phyloP scores from a whole-genome alignment of 1,140 invertebrate species.

The Pseudomyrmex pallidus region DNA sequence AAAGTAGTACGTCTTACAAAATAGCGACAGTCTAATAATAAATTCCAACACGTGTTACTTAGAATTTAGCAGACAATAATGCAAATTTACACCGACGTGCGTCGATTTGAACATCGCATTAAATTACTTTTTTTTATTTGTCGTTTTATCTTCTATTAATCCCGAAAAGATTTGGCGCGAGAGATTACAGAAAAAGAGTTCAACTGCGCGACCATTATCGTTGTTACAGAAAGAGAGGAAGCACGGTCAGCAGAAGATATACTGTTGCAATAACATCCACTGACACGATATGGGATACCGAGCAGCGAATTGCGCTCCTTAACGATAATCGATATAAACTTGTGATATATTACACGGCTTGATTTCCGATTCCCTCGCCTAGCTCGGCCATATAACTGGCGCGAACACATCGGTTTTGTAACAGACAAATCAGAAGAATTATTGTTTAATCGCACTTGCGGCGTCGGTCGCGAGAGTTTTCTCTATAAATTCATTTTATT shows the following conservation, averaged over 20 bases:
- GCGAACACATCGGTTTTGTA: conserved; percentile 15
- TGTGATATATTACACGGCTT: conserved; percentile 11
- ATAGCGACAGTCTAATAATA: no score
- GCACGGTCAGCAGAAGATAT: background rate
- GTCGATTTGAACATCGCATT: background rate
- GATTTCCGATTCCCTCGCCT: conserved; percentile 25
- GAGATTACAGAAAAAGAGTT: background rate
- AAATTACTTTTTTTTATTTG: background rate
- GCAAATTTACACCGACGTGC: background rate
- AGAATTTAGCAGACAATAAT: background rate
- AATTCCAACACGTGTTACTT: background rate
- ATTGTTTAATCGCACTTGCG: conserved; percentile 31
- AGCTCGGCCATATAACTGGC: conserved; percentile 1
- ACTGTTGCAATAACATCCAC: conserved; percentile 13
- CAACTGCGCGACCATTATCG: background rate
- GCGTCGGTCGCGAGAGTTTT: background rate
- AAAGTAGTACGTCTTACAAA: no score
- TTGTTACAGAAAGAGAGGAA: background rate
- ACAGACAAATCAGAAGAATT: conserved; percentile 10
- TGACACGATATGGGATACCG: background rate
- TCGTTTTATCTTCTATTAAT: background rate
- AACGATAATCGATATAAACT: conserved; percentile 52
- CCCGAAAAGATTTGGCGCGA: background rate
- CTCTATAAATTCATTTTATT: conserved; percentile 9
- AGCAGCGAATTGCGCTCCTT: conserved; percentile 14